Percentiles rank a stretch among this genome's conserved stretches.
These are phyloP conservation scores for Fulica atra DNA, from an alignment of 2,113 vertebrate genomes.

Conservation along the genomic window DNA sequence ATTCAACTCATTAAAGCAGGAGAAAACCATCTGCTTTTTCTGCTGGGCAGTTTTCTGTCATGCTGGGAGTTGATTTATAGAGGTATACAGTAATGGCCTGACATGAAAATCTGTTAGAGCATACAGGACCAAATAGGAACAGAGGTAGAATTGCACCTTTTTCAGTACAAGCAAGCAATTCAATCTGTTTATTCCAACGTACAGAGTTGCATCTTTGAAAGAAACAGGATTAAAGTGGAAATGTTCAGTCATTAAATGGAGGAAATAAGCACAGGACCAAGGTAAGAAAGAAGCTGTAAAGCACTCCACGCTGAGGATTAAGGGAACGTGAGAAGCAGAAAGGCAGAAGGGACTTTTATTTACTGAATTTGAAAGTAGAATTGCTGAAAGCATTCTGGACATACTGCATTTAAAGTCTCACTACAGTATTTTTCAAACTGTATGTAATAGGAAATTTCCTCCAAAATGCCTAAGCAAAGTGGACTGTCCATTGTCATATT, in stretches of 20 bases:
- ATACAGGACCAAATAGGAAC: neutral
- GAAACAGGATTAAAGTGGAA: neutral
- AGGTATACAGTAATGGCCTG: neutral
- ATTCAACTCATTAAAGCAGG: neutral
- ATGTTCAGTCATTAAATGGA: neutral
- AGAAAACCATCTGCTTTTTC: neutral
- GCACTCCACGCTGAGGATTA: neutral
- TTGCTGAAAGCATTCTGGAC: neutral
- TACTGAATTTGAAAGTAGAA: neutral
- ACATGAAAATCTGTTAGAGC: neutral
- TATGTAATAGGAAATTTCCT: neutral
- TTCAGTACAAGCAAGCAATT: neutral
- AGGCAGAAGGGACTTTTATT: neutral
- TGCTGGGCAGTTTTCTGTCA: neutral
- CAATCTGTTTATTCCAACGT: neutral
- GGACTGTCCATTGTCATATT: neutral
- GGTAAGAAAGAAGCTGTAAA: neutral
- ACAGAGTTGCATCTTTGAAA: neutral
- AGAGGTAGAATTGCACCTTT: neutral
- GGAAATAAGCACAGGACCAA: neutral
- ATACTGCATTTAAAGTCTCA: neutral
- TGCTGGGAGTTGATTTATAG: neutral
- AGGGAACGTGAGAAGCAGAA: neutral
- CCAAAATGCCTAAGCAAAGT: neutral
- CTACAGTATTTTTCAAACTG: neutral